These are phyloP conservation scores for Strongylocentrotus purpuratus DNA, from an alignment of 35 echinoderm and acorn worm genomes.

Conservation along the genomic window DNA sequence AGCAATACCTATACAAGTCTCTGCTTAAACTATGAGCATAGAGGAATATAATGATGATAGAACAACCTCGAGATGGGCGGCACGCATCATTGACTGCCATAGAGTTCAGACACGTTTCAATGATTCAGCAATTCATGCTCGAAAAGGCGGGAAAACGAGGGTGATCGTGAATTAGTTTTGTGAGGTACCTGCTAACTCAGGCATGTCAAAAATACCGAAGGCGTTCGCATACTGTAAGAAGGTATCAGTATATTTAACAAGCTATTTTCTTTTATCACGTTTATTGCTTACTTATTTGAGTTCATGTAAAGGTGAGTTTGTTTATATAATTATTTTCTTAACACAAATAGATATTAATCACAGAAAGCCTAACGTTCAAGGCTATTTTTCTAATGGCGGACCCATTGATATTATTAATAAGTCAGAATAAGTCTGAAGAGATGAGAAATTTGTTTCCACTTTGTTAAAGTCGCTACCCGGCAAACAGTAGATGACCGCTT, in stretches of 20 bases:
- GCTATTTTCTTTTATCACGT: neutral
- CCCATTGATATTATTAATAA: no score
- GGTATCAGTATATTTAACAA: neutral
- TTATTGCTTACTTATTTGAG: no score
- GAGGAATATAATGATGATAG: no score
- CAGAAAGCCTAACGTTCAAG: no score
- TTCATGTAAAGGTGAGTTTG: no score
- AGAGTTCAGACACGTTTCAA: neutral
- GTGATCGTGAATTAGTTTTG: neutral
- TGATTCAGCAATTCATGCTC: neutral
- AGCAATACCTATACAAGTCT: neutral
- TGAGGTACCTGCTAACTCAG: neutral
- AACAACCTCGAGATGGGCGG: neutral
- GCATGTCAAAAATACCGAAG: neutral
- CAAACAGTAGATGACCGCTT: no score
- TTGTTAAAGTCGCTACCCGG: no score
- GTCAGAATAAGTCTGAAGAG: no score
- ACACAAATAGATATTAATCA: no score
- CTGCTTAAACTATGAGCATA: neutral
- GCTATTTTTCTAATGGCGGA: no score
- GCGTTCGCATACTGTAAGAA: neutral
- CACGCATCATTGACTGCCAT: neutral
- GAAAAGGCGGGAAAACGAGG: neutral
- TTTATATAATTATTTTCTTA: no score
- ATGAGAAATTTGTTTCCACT: no score